Base-by-base conservation (phyloP, 2,888 invertebrate genomes). In the Achlya flavicornis region DNA sequence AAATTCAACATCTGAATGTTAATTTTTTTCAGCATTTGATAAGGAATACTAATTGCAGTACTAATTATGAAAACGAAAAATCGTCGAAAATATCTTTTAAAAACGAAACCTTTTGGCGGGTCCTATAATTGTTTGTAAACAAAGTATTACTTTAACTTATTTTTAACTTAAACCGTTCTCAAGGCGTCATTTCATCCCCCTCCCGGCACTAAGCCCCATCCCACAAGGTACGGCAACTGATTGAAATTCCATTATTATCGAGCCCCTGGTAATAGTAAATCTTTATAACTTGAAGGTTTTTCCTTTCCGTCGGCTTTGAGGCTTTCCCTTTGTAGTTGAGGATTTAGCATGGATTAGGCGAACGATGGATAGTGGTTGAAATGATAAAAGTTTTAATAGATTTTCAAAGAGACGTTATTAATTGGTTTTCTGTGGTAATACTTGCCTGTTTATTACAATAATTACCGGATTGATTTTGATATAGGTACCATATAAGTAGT, bases 171-270 rank as follows among this genome's bases (percentile, higher is more conserved):
- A n/a, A 19, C 10, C 16, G 53, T 19, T 53, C 19, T 19, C n/a
- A 19, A 53, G n/a, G 16, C 53, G 53, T 19, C 14, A 16, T 53
- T 53, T 19, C n/a, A 53, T 1, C 10, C 53, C 53, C 53, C 53
- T 53, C 74, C 78, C 75, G 72, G 77, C 76, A 79, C 72, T 78
- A 80, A 77, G 69, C 67, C 65, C 10, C 66, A 58, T 35, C 53
- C 53, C 53, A 53, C 53, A 53, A 19, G n/a, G 53, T 71, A 71
- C 79, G 77, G 74, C 75, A 81, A 80, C 90, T 91, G 91, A 92
- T 92, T 92, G 92, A 92, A 92, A 92, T 91, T 90, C 92, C 90
- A 92, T 92, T 92, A 92, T 91, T 88, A 91, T 86, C 85, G 84
- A 75, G 77, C 86, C 89, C 81, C 78, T 81, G 83, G 87, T 85